Percentiles rank a stretch among this genome's conserved stretches.
Conservation (phyloP, 2,888 invertebrate species). For the Eupithecia tripunctaria region DNA sequence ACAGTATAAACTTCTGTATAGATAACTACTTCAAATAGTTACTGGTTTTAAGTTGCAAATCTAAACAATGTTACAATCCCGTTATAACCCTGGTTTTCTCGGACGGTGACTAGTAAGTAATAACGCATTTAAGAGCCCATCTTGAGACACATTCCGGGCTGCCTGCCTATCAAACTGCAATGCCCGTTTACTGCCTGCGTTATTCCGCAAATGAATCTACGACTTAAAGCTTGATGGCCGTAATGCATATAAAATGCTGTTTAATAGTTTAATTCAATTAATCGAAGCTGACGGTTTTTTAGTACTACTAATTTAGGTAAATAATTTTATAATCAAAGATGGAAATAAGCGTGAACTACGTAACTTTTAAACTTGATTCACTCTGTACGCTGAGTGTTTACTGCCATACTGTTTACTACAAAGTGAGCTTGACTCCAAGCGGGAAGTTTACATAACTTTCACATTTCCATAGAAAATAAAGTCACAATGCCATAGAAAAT, state of each 20-base stretch:
- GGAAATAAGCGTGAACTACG: neutral
- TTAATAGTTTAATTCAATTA: conserved; percentile 14
- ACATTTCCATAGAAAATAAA: too few species aligned
- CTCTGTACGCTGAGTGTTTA: too few species aligned
- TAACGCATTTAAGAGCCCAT: conserved; percentile 66
- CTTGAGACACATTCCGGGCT: conserved; percentile 53
- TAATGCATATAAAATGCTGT: conserved; percentile 22
- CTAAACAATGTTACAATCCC: conserved; percentile 14
- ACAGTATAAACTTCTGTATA: neutral
- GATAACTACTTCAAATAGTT: neutral
- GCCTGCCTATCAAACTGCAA: conserved; percentile 69
- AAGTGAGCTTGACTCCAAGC: too few species aligned
- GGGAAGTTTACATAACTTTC: too few species aligned
- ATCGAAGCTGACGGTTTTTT: neutral
- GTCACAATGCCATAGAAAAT: too few species aligned
- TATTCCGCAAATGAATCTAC: conserved; percentile 54
- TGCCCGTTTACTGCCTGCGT: conserved; percentile 67
- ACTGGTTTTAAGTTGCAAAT: neutral
- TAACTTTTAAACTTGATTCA: neutral
- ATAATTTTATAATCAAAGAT: too few species aligned
- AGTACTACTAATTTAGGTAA: too few species aligned
- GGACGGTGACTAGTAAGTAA: conserved; percentile 55
- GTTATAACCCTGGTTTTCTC: conserved; percentile 17
- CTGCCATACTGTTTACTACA: too few species aligned
- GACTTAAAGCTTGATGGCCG: conserved; percentile 17